Evolutionary conservation across 2,888 invertebrate species (phyloP).

Genomic region (Acrocera orbiculus): DNA sequence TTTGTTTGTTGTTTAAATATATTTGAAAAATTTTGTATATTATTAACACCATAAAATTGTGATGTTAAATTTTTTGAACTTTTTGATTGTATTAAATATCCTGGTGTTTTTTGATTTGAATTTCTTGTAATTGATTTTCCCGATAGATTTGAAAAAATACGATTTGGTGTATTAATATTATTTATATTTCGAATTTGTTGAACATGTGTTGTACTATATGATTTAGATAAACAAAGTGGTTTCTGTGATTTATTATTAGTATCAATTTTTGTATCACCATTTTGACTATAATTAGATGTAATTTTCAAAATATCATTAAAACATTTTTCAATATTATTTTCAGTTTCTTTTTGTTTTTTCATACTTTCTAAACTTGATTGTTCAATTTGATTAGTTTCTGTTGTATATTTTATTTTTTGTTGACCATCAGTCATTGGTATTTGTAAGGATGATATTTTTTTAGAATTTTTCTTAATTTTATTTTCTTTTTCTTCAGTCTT

Average conservation of each 20-base stretch:
- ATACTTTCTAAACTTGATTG: conserved; percentile 17
- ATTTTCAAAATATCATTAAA: conserved; percentile 27
- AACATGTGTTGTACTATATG: conserved; percentile 28
- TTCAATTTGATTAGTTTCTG: conserved; percentile 1
- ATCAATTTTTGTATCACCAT: conserved; percentile 10
- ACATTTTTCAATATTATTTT: conserved; percentile 30
- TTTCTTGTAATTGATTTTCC: no score
- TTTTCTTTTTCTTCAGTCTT: no score
- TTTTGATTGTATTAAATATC: no score
- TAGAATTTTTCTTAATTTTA: no score
- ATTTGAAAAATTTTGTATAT: no score
- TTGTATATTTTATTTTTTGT: conserved; percentile 3
- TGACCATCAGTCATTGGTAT: conserved; percentile 3
- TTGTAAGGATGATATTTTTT: conserved; percentile 4
- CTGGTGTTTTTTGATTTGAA: no score
- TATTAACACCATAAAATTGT: no score
- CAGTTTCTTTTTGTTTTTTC: conserved; percentile 27
- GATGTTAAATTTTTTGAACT: no score
- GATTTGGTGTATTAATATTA: no score
- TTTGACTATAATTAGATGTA: conserved; percentile 14
- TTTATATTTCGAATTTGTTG: no score
- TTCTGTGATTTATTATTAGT: conserved; percentile 11
- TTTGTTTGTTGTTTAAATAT: no score
- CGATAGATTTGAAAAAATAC: no score
- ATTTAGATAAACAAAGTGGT: conserved; percentile 23